Evolutionary conservation across 2,888 invertebrate species (phyloP).

Genomic region (Nomada goodeniana): DNA sequence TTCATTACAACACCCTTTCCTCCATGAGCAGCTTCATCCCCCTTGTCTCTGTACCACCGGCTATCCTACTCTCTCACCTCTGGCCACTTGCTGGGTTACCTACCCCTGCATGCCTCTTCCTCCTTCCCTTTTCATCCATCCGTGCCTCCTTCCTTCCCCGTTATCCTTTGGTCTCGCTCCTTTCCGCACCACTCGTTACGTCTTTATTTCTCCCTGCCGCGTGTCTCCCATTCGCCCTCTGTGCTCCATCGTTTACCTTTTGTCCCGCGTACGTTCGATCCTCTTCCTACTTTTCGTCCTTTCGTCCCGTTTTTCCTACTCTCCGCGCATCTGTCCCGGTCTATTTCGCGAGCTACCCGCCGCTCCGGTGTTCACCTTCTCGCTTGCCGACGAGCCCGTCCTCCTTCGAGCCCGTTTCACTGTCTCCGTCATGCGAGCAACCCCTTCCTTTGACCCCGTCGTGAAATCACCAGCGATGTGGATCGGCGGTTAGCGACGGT

Average conservation of each 20-base stretch:
- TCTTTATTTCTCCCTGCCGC: conserved; percentile 42
- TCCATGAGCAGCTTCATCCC: conserved; percentile 66
- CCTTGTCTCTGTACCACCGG: conserved; percentile 56
- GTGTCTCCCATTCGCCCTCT: conserved; percentile 5
- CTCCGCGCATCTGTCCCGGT: conserved; percentile 6
- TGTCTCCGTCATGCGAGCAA: conserved; percentile 54
- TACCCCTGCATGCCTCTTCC: conserved; percentile 28
- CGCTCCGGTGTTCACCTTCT: not conserved
- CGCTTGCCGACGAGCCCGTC: not conserved
- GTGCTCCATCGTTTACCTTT: conserved; percentile 19
- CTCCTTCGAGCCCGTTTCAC: not conserved
- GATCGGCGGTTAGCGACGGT: conserved; percentile 66
- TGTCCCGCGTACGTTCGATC: conserved; percentile 14
- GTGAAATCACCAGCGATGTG: conserved; percentile 67
- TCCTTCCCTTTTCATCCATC: conserved; percentile 22
- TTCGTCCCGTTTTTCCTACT: conserved; percentile 19
- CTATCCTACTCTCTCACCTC: conserved; percentile 66
- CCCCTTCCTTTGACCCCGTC: conserved; percentile 59
- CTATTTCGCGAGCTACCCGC: conserved; percentile 1
- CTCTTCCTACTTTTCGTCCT: conserved; percentile 16
- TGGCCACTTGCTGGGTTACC: conserved; percentile 69
- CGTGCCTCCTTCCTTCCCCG: conserved; percentile 24
- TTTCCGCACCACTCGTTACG: conserved; percentile 48
- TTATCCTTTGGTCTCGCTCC: conserved; percentile 56
- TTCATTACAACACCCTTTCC: conserved; percentile 78